Evolutionary conservation across 2,797 vertebrate species (phyloP), one percentile per base, ranked within the genome.

Genomic region (Diplodus sargus): DNA sequence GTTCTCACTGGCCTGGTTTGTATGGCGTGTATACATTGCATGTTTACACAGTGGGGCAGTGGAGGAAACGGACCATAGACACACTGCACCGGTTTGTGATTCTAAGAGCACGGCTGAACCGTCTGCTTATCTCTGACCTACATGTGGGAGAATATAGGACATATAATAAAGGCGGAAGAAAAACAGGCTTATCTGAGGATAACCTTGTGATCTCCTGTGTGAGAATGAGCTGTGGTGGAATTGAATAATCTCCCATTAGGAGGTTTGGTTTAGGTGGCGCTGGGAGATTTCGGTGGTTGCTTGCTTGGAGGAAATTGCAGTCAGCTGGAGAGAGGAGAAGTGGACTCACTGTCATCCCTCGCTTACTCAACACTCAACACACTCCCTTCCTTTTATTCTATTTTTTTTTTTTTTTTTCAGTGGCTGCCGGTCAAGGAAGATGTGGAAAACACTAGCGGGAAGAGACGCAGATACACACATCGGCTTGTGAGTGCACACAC

Each of bases 301-400:
- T 56, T 23, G 59, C 62, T 72, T 0, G 0, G 30, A 34, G 45
- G 17, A 61, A 74, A 66, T 64, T 0, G 0, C n/a, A n/a, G 77
- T 79, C 34, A 62, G 69, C 74, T 82, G 63, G 64, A 66, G 30
- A 71, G 88, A 87, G n/a, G 43, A 85, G 87, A 89, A 90, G 87
- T 83, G 51, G 74, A 81, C 57, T 71, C 54, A 47, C 23, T 67
- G 69, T 81, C 76, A 79, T 84, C 64, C 65, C 56, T 70, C 47
- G 79, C 78, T 91, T 91, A 77, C 90, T 87, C 90, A 92, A 87
- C 61, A 75, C 51, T 74, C 49, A 25, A 69, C 64, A 65, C 74
- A 69, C 90, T 62, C 83, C 85, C 90, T 90, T 93, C 87, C 91
- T 42, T 80, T 90, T 85, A 63, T 84, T 89, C 64, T 85, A 65